phyloP scores from a whole-genome alignment of 2,888 invertebrate species.

The Slavum lentiscoides region DNA sequence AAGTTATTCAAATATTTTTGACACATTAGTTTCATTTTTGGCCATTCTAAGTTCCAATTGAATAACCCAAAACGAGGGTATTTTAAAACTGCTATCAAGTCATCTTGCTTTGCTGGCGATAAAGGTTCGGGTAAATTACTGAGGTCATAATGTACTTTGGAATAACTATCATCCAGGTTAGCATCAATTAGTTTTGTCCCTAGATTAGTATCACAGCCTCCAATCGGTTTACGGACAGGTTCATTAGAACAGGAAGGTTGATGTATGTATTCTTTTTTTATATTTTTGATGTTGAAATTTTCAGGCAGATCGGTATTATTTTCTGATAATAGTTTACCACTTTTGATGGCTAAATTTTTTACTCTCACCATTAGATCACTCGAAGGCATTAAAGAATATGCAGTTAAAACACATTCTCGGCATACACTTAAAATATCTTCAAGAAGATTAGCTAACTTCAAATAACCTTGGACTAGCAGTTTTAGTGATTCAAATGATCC shows the following conservation, averaged over 20 bases:
- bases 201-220: not conserved
- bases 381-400: conserved; percentile 75
- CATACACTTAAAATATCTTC: conserved; percentile 65
- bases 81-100: conserved; percentile 71
- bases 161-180: not conserved
- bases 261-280: no score
- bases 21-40: conserved; percentile 59
- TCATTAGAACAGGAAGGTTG: no score
- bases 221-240: not conserved
- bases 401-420: conserved; percentile 74
- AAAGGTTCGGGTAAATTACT: not conserved
- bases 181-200: not conserved
- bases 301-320: not conserved
- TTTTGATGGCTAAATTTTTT: conserved; percentile 61
- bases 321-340: conserved; percentile 22
- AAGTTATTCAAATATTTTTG: conserved; percentile 63
- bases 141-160: not conserved
- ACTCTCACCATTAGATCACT: conserved; percentile 66
- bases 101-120: conserved; percentile 60
- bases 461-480: conserved; percentile 67
- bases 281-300: not conserved
- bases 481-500: not conserved
- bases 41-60: conserved; percentile 71
- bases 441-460: conserved; percentile 68
- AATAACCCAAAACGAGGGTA: conserved; percentile 73